Conservation (phyloP, 2,797 vertebrate genomes). For the Spheniscus humboldti region DNA sequence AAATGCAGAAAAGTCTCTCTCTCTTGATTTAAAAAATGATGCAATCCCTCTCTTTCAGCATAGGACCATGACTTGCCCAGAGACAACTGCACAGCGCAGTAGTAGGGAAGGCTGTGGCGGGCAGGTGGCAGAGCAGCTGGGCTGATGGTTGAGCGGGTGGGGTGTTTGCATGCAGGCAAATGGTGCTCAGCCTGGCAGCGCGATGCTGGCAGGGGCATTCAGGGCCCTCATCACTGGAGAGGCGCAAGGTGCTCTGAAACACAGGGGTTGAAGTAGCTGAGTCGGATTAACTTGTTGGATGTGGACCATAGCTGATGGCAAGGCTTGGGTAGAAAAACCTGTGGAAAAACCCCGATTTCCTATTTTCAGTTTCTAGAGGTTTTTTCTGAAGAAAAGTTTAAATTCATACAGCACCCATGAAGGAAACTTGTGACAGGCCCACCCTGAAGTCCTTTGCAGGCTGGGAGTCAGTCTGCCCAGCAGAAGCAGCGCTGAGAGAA, state of each 20-base stretch:
- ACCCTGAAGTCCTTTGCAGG: not conserved
- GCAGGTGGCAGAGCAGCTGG: not conserved
- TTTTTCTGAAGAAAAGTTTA: not conserved
- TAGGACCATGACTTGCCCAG: accelerated
- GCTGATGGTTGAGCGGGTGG: not conserved
- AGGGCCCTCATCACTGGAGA: not conserved
- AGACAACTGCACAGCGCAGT: not conserved
- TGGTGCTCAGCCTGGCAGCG: not conserved
- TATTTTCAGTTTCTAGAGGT: not conserved
- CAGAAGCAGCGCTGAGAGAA: not conserved
- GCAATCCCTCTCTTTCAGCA: not conserved
- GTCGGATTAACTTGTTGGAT: not conserved
- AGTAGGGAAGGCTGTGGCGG: not conserved
- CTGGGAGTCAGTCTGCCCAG: not conserved
- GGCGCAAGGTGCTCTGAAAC: not conserved
- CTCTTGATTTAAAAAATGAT: not conserved
- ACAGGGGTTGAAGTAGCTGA: not conserved
- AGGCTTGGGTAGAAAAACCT: not conserved
- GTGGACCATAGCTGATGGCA: not conserved
- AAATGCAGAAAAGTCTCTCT: not conserved
- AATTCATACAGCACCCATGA: not conserved
- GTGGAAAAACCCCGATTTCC: not conserved
- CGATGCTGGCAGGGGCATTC: accelerated
- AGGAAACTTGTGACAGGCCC: not conserved
- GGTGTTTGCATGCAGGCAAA: not conserved